Evolutionary conservation across 2,888 invertebrate genomes (phyloP).

Genomic region (Malacosoma neustria): DNA sequence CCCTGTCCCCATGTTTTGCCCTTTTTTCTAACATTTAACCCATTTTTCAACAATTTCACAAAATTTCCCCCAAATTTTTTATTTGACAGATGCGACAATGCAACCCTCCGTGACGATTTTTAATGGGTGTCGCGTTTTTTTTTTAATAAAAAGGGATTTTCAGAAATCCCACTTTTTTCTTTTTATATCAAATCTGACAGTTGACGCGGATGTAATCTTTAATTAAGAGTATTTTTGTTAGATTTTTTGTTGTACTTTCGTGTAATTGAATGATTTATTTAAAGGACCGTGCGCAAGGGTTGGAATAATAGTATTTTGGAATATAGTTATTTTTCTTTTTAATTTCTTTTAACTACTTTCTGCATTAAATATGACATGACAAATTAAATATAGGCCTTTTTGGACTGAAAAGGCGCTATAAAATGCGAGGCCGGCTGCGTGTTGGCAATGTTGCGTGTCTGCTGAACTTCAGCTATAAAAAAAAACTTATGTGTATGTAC

Average conservation of each 20-base stretch:
- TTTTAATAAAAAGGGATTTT: conserved; percentile 41
- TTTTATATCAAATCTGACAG: conserved; percentile 66
- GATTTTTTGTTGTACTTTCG: conserved; percentile 29
- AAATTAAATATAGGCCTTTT: background rate
- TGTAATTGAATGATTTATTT: conserved; percentile 57
- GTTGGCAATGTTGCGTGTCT: too few relatives aligned
- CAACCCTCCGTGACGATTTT: conserved; percentile 52
- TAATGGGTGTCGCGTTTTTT: conserved; percentile 62
- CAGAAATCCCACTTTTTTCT: conserved; percentile 39
- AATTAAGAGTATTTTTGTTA: conserved; percentile 65
- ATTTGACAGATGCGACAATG: conserved; percentile 58
- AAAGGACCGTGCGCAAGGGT: conserved; percentile 22
- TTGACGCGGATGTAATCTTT: conserved; percentile 73
- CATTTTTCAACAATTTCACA: conserved; percentile 67
- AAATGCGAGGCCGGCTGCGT: too few relatives aligned
- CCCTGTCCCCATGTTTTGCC: conserved; percentile 48
- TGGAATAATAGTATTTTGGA: conserved; percentile 16
- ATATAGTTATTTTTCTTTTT: background rate
- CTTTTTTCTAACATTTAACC: conserved; percentile 61
- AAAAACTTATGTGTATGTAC: too few relatives aligned
- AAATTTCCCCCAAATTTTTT: conserved; percentile 38
- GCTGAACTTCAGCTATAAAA: too few relatives aligned
- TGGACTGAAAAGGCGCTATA: too few relatives aligned
- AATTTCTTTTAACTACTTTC: too few relatives aligned
- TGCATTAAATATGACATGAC: background rate